Evolutionary conservation across 2,797 vertebrate species (phyloP).

Genomic region (Pampus argenteus): DNA sequence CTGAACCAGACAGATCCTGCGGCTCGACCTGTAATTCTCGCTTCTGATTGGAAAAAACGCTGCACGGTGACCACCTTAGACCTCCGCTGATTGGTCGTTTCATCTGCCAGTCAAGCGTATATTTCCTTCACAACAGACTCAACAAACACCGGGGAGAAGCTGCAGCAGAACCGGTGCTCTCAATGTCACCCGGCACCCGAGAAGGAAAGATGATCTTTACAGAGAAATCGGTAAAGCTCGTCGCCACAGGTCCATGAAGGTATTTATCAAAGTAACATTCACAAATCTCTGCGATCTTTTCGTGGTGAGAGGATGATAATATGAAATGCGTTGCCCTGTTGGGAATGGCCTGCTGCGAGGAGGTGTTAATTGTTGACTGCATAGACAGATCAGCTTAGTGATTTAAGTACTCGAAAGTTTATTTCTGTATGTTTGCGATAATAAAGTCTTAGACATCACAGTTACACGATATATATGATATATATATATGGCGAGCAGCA

Average conservation of each 20-base stretch:
- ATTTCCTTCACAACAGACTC: constrained; percentile 53
- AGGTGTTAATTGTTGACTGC: constrained; percentile 38
- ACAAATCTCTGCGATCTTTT: neutral
- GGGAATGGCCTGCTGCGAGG: constrained; percentile 49
- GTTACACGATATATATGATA: neutral
- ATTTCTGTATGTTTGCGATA: neutral
- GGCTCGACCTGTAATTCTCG: neutral
- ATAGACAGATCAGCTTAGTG: constrained; percentile 16
- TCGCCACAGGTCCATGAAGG: constrained; percentile 7
- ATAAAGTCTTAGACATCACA: neutral
- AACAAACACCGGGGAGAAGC: constrained; percentile 35
- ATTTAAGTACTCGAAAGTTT: neutral
- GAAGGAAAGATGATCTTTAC: constrained; percentile 26
- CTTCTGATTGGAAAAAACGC: constrained; percentile 61
- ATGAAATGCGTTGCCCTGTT: neutral
- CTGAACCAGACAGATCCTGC: constrained; percentile 22
- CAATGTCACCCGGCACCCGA: constrained; percentile 63
- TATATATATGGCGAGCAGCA: neutral
- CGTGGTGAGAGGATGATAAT: neutral
- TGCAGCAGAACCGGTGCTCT: constrained; percentile 36
- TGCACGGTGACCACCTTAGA: neutral
- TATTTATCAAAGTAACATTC: constrained; percentile 46
- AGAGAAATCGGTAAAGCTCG: neutral
- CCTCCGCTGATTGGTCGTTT: constrained; percentile 57
- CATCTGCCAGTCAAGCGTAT: constrained; percentile 53